Conservation (phyloP, 1,140 invertebrate genomes). For the Lepidurus packardi region DNA sequence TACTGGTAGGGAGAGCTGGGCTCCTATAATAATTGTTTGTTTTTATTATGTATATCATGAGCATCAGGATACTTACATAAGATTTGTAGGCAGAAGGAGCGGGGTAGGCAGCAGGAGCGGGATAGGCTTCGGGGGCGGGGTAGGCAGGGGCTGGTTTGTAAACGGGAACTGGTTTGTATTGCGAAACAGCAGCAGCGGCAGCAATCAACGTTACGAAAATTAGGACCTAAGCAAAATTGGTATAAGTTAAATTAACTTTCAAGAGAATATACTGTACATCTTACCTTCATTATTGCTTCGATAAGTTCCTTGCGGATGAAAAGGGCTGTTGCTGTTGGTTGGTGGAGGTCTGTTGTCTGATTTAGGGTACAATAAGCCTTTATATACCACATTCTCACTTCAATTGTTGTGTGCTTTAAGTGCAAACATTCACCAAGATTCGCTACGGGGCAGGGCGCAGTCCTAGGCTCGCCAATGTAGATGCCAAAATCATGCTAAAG, state of each 20-base stretch:
- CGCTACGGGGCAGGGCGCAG: constrained; percentile 15
- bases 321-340: background rate
- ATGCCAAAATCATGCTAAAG: background rate
- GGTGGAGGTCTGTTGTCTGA: background rate
- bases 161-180: background rate
- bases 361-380: background rate
- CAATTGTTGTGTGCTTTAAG: background rate
- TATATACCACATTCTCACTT: background rate
- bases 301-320: background rate
- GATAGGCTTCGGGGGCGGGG: background rate
- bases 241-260: too few relatives aligned
- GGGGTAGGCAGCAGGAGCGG: background rate
- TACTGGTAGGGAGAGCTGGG: constrained; percentile 32
- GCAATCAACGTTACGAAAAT: background rate
- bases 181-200: background rate
- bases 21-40: background rate
- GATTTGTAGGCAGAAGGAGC: background rate
- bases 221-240: background rate
- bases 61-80: background rate
- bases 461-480: background rate
- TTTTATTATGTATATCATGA: background rate
- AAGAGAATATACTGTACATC: background rate
- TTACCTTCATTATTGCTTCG: background rate
- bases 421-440: background rate
- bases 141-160: background rate